A percentile compares a stretch with the other conserved stretches of the same genome.
phyloP scores from a whole-genome alignment of 2,888 invertebrate genomes.

The Agriopis aurantiaria region DNA sequence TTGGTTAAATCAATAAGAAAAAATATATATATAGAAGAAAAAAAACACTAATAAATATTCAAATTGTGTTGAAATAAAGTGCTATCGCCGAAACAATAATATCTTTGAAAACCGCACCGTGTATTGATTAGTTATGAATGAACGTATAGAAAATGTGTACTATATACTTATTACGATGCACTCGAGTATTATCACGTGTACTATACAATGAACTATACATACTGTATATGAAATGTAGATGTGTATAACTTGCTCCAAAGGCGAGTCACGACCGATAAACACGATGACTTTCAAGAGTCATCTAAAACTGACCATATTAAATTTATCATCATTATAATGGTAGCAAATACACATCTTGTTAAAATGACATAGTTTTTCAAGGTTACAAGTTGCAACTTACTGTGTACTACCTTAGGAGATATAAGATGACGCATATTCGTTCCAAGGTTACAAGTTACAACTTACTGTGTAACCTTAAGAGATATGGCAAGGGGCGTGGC shows the following conservation, averaged over 20 bases:
- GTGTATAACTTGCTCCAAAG: neutral
- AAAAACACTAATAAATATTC: neutral
- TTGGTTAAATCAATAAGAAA: too few relatives aligned
- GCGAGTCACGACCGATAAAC: slow-evolving; percentile 8
- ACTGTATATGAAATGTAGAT: neutral
- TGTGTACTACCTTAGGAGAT: too few relatives aligned
- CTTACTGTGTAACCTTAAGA: too few relatives aligned
- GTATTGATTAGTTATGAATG: neutral
- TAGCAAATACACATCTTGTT: neutral
- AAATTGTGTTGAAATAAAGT: neutral
- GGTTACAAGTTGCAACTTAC: neutral
- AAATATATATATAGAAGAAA: too few relatives aligned
- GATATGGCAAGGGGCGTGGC: too few relatives aligned
- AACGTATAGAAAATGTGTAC: slow-evolving; percentile 4
- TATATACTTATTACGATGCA: neutral
- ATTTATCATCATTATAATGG: neutral
- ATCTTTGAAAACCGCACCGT: neutral
- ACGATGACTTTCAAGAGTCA: slow-evolving; percentile 14
- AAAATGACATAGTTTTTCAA: neutral
- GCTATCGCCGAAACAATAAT: slow-evolving; percentile 1
- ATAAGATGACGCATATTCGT: too few relatives aligned
- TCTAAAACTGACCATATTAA: slow-evolving; percentile 8
- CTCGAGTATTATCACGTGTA: slow-evolving; percentile 4
- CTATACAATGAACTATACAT: neutral
- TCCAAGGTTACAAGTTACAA: too few relatives aligned